Percentiles rank a stretch among this genome's conserved stretches.
These are phyloP conservation scores for Callosobruchus maculatus DNA, from an alignment of 2,888 invertebrate genomes.

Conservation along the genomic window DNA sequence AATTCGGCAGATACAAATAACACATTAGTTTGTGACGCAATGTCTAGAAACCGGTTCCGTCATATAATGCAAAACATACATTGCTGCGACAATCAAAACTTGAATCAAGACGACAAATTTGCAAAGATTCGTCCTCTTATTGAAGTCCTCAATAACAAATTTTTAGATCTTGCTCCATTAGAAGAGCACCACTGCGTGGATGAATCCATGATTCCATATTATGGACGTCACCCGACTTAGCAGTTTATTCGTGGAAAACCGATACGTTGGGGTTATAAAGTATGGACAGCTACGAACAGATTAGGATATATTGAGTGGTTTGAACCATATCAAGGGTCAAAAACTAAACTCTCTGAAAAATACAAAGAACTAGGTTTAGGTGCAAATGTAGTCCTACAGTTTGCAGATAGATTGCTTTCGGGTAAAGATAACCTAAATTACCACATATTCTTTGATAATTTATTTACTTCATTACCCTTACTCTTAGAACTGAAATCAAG, in stretches of 20 bases:
- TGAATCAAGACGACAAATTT: slow-evolving; percentile 4
- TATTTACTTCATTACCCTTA: slow-evolving; percentile 4
- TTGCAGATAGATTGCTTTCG: slow-evolving; percentile 1
- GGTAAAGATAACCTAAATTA: background rate
- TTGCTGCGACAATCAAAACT: slow-evolving; percentile 8
- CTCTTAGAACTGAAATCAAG: slow-evolving; percentile 1
- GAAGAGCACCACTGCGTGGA: too few relatives aligned
- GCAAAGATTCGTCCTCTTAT: slow-evolving; percentile 7
- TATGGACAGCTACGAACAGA: slow-evolving; percentile 5
- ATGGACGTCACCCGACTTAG: slow-evolving; percentile 7
- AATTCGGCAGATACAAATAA: background rate
- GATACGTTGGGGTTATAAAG: slow-evolving; percentile 8
- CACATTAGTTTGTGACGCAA: slow-evolving; percentile 3
- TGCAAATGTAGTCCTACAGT: slow-evolving; percentile 4
- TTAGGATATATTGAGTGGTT: slow-evolving; percentile 7
- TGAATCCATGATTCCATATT: slow-evolving; percentile 10
- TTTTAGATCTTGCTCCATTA: slow-evolving; percentile 5
- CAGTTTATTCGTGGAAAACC: slow-evolving; percentile 10
- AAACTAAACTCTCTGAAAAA: slow-evolving; percentile 2
- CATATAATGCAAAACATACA: slow-evolving; percentile 10
- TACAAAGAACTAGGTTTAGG: slow-evolving; percentile 7
- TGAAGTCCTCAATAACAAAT: slow-evolving; percentile 6
- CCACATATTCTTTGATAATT: slow-evolving; percentile 8
- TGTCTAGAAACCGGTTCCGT: slow-evolving; percentile 7
- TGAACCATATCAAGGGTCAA: slow-evolving; percentile 9